phyloP scores from a whole-genome alignment of 1,140 invertebrate species.

The Diorhabda carinulata region DNA sequence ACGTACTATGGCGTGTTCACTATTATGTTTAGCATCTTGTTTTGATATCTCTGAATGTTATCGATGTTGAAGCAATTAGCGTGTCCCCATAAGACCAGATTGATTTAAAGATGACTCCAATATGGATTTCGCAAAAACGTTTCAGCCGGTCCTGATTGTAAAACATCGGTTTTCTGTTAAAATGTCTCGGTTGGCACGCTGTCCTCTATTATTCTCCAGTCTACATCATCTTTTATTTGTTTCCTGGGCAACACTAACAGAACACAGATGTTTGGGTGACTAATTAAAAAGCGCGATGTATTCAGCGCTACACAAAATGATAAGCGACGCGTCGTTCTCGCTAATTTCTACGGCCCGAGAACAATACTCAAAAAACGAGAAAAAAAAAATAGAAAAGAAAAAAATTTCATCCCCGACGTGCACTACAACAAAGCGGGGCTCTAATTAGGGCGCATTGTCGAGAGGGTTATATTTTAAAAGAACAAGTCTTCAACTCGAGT shows the following conservation, averaged over 20 bases:
- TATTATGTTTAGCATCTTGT: too few species aligned
- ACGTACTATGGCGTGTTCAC: too few species aligned
- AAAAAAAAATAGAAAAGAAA: neutral
- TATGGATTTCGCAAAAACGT: too few species aligned
- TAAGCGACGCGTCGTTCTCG: conserved; percentile 30
- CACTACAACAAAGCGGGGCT: conserved; percentile 38
- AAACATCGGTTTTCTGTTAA: conserved; percentile 2
- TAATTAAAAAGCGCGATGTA: conserved; percentile 38
- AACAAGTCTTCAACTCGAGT: conserved; percentile 28
- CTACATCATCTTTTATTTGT: neutral
- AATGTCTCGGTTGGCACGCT: neutral
- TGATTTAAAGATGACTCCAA: too few species aligned
- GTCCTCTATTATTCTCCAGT: neutral
- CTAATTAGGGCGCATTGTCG: conserved; percentile 39
- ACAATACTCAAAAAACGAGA: conserved; percentile 33
- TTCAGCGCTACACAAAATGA: conserved; percentile 30
- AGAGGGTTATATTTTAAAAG: conserved; percentile 31
- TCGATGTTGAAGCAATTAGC: too few species aligned
- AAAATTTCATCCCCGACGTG: conserved; percentile 12
- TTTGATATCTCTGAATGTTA: too few species aligned
- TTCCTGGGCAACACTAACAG: neutral
- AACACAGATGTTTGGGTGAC: conserved; percentile 12
- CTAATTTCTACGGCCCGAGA: conserved; percentile 33
- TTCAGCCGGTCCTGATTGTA: neutral
- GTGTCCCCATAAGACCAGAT: too few species aligned